Conservation (phyloP, 1,140 invertebrate species). For the Palaemon carinicauda region DNA sequence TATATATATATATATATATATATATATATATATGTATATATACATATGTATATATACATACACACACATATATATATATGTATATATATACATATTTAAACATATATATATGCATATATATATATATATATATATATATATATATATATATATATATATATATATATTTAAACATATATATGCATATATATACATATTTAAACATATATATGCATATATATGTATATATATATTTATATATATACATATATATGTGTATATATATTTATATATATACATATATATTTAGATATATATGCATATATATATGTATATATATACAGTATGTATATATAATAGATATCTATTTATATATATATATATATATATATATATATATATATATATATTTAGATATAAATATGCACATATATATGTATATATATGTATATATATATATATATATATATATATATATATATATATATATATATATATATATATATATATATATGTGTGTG, state of each 20-base stretch:
- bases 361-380: not conserved
- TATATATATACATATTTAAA: not conserved
- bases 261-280: not conserved
- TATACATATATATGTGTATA: not conserved
- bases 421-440: not conserved
- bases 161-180: not conserved
- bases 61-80: not conserved
- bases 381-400: not conserved
- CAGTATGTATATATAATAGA: too few relatives aligned
- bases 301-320: too few relatives aligned
- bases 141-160: not conserved
- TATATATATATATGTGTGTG: not conserved
- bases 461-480: not conserved
- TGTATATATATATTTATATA: not conserved
- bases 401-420: not conserved
- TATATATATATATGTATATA: not conserved
- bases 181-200: not conserved
- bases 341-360: too few relatives aligned
- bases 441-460: not conserved
- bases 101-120: too few relatives aligned
- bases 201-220: not conserved
- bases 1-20: conserved; percentile 7
- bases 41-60: not conserved
- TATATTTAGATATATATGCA: not conserved
- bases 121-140: too few relatives aligned